Evolutionary conservation across 2,797 vertebrate species (phyloP).

Genomic region (Euthynnus affinis): DNA sequence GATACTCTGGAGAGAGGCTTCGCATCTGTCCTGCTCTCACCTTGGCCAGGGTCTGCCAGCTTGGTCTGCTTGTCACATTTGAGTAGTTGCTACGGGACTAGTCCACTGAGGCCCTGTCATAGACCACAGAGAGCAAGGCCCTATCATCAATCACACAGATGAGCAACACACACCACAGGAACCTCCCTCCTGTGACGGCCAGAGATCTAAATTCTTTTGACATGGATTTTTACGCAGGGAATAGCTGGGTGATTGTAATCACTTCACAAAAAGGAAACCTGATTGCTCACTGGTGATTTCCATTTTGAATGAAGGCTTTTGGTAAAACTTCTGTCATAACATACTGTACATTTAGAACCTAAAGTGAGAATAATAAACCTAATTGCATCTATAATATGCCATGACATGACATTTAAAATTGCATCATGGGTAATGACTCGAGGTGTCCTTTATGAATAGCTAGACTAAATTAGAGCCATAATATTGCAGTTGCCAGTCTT

Average conservation of each 20-base stretch:
- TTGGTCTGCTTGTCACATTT: slow-evolving; percentile 78
- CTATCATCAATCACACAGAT: slow-evolving; percentile 80
- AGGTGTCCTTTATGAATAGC: slow-evolving; percentile 8
- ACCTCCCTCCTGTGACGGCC: slow-evolving; percentile 56
- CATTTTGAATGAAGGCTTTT: slow-evolving; percentile 8
- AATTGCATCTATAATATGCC: slow-evolving; percentile 34
- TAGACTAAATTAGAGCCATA: slow-evolving; percentile 29
- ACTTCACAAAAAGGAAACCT: slow-evolving; percentile 24
- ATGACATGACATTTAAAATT: slow-evolving; percentile 28
- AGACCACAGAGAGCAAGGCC: slow-evolving; percentile 77
- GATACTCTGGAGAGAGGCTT: slow-evolving; percentile 67
- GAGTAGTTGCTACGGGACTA: slow-evolving; percentile 77
- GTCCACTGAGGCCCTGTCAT: slow-evolving; percentile 76
- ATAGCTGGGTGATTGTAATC: slow-evolving; percentile 45
- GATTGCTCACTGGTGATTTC: slow-evolving; percentile 24
- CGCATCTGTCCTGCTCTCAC: slow-evolving; percentile 82
- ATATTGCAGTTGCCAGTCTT: slow-evolving; percentile 35
- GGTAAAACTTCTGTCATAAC: slow-evolving; percentile 3
- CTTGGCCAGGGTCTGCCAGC: slow-evolving; percentile 76
- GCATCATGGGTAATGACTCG: slow-evolving; percentile 6
- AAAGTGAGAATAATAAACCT: slow-evolving; percentile 19
- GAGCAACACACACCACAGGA: slow-evolving; percentile 71
- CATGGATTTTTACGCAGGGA: slow-evolving; percentile 32
- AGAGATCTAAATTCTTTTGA: slow-evolving; percentile 62
- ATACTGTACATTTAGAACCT: slow-evolving; percentile 9